A percentile compares a stretch with the other conserved stretches of the same genome.
These are phyloP conservation scores for Falcunculus frontatus DNA, from an alignment of 2,113 vertebrate genomes.

Conservation along the genomic window DNA sequence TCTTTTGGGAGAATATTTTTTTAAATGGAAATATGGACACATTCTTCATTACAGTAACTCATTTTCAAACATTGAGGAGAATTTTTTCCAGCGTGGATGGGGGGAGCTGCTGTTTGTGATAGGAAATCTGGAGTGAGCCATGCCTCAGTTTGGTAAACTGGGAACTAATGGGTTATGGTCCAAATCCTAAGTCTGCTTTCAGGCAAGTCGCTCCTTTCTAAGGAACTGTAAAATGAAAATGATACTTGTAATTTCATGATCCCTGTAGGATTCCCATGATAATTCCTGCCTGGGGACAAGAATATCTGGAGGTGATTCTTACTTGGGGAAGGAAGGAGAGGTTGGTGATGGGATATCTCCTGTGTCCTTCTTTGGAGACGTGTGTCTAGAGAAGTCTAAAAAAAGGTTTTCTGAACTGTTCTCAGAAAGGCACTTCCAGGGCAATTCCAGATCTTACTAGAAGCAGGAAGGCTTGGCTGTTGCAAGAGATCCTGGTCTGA, in stretches of 20 bases:
- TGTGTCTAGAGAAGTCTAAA: background rate
- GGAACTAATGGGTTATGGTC: background rate
- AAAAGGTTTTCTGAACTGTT: background rate
- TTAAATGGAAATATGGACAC: background rate
- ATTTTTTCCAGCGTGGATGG: fast-evolving
- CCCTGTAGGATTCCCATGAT: fast-evolving
- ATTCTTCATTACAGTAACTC: background rate
- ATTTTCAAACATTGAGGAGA: background rate
- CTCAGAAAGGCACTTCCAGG: background rate
- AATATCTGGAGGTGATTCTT: background rate
- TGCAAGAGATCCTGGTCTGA: background rate
- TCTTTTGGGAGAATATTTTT: background rate
- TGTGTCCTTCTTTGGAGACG: background rate
- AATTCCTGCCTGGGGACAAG: background rate
- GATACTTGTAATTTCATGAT: background rate
- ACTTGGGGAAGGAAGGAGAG: background rate
- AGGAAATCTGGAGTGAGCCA: background rate
- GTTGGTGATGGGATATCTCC: background rate
- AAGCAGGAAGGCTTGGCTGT: background rate
- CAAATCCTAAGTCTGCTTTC: background rate
- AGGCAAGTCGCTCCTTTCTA: background rate
- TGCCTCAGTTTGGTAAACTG: background rate
- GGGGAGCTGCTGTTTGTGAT: background rate
- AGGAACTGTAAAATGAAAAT: background rate
- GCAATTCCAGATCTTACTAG: background rate